A percentile compares a stretch with the other conserved stretches of the same genome.
Conservation (phyloP, 2,113 vertebrate species). For the Abramis brama region DNA sequence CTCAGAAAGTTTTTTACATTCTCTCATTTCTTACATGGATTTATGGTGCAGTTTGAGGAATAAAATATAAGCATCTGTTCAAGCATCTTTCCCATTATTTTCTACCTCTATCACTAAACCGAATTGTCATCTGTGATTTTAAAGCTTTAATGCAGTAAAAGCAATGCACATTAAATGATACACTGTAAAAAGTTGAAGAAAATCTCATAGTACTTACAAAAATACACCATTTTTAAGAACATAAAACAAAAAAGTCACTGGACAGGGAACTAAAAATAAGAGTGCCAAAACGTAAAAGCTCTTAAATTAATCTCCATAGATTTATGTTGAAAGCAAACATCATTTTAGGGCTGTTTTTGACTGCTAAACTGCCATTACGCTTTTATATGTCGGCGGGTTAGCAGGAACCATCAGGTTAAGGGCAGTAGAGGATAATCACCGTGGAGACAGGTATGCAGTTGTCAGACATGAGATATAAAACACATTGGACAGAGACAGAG, state of each 20-base stretch:
- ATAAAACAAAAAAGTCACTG: neutral
- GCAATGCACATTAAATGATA: neutral
- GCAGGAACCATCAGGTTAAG: slow-evolving; percentile 14
- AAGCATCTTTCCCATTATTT: neutral
- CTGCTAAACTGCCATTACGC: slow-evolving; percentile 39
- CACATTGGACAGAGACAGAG: slow-evolving; percentile 6
- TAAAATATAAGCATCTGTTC: neutral
- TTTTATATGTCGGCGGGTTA: slow-evolving; percentile 48
- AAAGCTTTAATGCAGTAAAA: neutral
- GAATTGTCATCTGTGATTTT: neutral
- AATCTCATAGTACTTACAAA: neutral
- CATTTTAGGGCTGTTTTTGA: slow-evolving; percentile 35
- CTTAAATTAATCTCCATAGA: neutral
- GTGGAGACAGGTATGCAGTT: slow-evolving; percentile 52
- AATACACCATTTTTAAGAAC: neutral
- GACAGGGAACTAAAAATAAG: neutral
- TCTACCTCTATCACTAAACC: neutral
- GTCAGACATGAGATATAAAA: slow-evolving; percentile 37
- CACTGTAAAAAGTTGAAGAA: neutral
- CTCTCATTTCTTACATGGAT: neutral
- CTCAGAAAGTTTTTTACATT: neutral
- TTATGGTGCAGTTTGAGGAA: neutral
- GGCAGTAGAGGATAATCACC: slow-evolving; percentile 45
- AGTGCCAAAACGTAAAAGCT: neutral
- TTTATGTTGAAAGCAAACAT: neutral